Percentiles rank a stretch among this genome's conserved stretches.
Evolutionary conservation across 2,113 vertebrate species (phyloP).

Genomic region (Mellivora capensis): DNA sequence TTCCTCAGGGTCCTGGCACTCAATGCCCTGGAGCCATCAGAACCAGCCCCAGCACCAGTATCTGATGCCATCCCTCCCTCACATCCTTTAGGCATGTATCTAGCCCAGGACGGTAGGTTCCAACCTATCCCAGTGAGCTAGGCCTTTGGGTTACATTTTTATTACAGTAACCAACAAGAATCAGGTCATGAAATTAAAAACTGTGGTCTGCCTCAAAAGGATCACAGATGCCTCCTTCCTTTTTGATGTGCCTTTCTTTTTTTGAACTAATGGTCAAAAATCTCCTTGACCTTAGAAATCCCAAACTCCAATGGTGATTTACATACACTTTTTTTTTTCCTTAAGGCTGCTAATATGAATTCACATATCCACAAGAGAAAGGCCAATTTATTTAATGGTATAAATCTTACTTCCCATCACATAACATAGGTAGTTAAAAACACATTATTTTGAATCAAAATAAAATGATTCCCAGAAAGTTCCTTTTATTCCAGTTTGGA

Average conservation of each 20-base stretch:
- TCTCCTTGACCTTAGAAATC: neutral
- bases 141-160: neutral
- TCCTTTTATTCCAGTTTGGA: neutral
- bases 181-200: neutral
- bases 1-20: neutral
- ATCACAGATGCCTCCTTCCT: neutral
- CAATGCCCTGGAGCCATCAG: accelerated
- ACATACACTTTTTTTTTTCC: neutral
- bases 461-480: neutral
- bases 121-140: neutral
- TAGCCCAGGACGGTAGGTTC: neutral
- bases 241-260: neutral
- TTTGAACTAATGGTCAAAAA: neutral
- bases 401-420: neutral
- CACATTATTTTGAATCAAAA: neutral
- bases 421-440: neutral
- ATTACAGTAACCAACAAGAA: neutral
- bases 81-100: neutral
- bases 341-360: neutral
- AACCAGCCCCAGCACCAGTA: neutral
- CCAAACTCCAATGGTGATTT: neutral
- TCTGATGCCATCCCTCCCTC: accelerated
- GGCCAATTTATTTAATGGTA: neutral
- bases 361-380: neutral
- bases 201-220: neutral